These are phyloP conservation scores for Drosophila santomea DNA, from an alignment of 1,140 invertebrate species.

Conservation along the genomic window DNA sequence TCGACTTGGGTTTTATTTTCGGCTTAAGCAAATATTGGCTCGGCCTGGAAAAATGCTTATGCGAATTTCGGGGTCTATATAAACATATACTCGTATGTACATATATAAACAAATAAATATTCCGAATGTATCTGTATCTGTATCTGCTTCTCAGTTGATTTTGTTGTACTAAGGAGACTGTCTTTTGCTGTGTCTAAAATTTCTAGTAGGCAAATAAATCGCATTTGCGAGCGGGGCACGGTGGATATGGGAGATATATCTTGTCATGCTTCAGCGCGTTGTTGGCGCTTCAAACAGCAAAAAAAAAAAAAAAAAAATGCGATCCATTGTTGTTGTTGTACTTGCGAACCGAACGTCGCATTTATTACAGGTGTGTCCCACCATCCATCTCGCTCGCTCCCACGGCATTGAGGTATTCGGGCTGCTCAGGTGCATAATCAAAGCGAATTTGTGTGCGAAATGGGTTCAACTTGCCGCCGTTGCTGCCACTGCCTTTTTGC, in stretches of 20 bases:
- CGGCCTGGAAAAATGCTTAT: slow-evolving; percentile 42
- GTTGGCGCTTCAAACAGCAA: slow-evolving; percentile 52
- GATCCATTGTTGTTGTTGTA: slow-evolving; percentile 47
- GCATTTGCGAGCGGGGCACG: slow-evolving; percentile 8
- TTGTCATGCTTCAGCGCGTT: slow-evolving; percentile 68
- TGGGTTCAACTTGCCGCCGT: slow-evolving; percentile 51
- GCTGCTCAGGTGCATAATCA: slow-evolving; percentile 63
- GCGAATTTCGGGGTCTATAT: slow-evolving; percentile 8
- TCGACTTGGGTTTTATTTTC: slow-evolving; percentile 16
- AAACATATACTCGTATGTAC: not conserved
- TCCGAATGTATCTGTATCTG: not conserved
- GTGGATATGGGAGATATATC: slow-evolving; percentile 15
- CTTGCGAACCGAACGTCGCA: slow-evolving; percentile 29
- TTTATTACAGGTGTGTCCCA: slow-evolving; percentile 70
- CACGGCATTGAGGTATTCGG: slow-evolving; percentile 5
- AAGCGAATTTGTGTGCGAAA: slow-evolving; percentile 66
- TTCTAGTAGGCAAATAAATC: slow-evolving; percentile 73
- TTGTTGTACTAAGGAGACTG: slow-evolving; percentile 7
- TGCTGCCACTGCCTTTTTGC: slow-evolving; percentile 13
- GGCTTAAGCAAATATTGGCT: slow-evolving; percentile 36
- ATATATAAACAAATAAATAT: not conserved
- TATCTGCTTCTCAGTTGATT: not conserved
- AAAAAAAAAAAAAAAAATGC: slow-evolving; percentile 1
- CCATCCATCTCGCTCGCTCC: not conserved
- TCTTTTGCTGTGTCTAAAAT: slow-evolving; percentile 51